These are phyloP conservation scores for Ochotona curzoniae DNA, from an alignment of 2,113 vertebrate genomes.

Conservation along the genomic window DNA sequence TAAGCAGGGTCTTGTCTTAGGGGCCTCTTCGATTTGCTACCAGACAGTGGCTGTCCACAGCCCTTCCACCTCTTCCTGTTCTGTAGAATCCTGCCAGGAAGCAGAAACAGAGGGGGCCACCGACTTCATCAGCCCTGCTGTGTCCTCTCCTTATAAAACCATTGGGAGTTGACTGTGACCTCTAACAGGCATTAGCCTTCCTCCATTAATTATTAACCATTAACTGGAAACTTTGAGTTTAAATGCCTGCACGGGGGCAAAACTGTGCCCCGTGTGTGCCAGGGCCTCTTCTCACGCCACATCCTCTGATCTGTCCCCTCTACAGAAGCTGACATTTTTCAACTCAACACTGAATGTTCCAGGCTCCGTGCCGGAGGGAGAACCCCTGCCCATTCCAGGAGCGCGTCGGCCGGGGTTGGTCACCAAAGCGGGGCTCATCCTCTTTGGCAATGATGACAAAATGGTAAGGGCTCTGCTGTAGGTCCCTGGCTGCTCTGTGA, in stretches of 20 bases:
- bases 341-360: constrained; percentile 87
- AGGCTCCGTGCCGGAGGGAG: constrained; percentile 80
- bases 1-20: too few relatives aligned
- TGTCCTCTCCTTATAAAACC: too few relatives aligned
- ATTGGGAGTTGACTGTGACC: too few relatives aligned
- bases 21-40: too few relatives aligned
- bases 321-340: constrained; percentile 91
- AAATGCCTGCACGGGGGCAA: too few relatives aligned
- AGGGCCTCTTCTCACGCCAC: not conserved
- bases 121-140: too few relatives aligned
- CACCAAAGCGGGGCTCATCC: constrained; percentile 88
- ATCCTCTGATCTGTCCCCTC: not conserved
- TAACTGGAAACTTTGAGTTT: too few relatives aligned
- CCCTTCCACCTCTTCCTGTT: accelerated
- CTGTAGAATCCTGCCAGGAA: not conserved
- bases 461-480: constrained; percentile 78
- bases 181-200: too few relatives aligned
- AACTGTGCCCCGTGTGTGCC: too few relatives aligned
- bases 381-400: constrained; percentile 87
- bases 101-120: too few relatives aligned
- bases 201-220: too few relatives aligned
- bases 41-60: too few relatives aligned
- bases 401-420: constrained; percentile 87
- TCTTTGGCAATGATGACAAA: constrained; percentile 90
- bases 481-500: not conserved